A percentile compares a stretch with the other conserved stretches of the same genome.
These are phyloP conservation scores for Eremobia ochroleuca DNA, from an alignment of 2,888 invertebrate species.

Conservation along the genomic window DNA sequence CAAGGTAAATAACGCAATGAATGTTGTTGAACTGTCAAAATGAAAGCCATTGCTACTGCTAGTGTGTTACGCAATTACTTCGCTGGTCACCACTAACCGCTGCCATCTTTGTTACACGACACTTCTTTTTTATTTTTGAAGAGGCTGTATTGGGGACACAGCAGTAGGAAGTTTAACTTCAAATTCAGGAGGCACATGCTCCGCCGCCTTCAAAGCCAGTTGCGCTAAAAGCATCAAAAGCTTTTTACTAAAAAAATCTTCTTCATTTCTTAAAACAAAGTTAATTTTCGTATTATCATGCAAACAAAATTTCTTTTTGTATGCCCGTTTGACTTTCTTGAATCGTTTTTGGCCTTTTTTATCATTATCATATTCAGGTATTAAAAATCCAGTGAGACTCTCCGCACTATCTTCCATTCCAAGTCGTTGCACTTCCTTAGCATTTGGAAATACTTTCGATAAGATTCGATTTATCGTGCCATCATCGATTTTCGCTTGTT, in stretches of 20 bases:
- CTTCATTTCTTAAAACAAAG: neutral
- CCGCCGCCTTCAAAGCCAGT: fast-evolving
- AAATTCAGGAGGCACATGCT: neutral
- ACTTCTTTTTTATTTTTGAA: neutral
- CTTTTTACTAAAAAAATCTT: neutral
- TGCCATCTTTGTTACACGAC: neutral
- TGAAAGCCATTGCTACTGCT: too few relatives aligned
- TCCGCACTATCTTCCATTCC: neutral
- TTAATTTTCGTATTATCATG: too few relatives aligned
- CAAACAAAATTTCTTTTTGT: neutral
- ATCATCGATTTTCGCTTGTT: constrained; percentile 35
- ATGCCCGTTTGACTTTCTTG: neutral
- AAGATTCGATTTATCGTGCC: constrained; percentile 10
- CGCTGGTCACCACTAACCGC: neutral
- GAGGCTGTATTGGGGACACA: fast-evolving
- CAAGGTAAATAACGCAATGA: neutral
- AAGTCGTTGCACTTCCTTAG: too few relatives aligned
- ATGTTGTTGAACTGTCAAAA: neutral
- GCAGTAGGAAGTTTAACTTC: neutral
- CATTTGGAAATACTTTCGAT: neutral
- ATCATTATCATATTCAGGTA: constrained; percentile 13
- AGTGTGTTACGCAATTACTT: too few relatives aligned
- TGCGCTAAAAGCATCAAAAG: neutral
- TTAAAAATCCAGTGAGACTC: fast-evolving
- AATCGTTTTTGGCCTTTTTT: constrained; percentile 36